Percentiles rank a stretch among this genome's conserved stretches.
Conservation (phyloP, 2,888 invertebrate species). For the Dichetophora obliterata region DNA sequence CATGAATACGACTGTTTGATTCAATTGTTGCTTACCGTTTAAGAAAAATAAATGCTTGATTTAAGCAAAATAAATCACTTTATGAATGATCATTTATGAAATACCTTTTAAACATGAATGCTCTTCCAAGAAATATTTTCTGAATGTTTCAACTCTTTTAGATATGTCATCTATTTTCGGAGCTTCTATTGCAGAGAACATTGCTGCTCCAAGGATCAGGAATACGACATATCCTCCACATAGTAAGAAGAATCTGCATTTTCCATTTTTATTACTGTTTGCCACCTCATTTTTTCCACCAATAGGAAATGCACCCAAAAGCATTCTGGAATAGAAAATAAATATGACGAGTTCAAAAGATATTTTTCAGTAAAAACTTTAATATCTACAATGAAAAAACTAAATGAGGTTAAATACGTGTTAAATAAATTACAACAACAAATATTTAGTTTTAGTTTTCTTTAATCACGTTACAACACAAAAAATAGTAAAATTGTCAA, state of each 20-base stretch:
- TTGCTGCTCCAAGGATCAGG: constrained; percentile 79
- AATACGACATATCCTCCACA: constrained; percentile 73
- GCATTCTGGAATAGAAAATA: constrained; percentile 51
- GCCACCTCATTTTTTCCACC: constrained; percentile 56
- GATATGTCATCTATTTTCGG: constrained; percentile 77
- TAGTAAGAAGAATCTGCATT: constrained; percentile 68
- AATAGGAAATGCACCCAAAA: constrained; percentile 62
- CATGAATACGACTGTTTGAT: no score
- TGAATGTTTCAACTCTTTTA: constrained; percentile 72
- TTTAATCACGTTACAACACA: no score
- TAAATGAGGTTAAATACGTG: no score
- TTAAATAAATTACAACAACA: no score
- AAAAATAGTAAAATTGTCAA: no score
- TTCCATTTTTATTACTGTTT: constrained; percentile 64
- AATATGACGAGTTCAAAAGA: no score
- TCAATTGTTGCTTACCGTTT: no score
- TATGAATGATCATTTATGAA: constrained; percentile 52
- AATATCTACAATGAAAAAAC: no score
- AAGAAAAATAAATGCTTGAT: no score
- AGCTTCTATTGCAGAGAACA: constrained; percentile 85
- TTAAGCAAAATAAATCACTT: no score
- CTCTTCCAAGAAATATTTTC: constrained; percentile 74
- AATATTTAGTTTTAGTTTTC: no score
- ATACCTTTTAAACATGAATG: constrained; percentile 79
- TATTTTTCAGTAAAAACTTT: no score